Conservation (phyloP, 2,797 vertebrate species). For the Chromis chromis region DNA sequence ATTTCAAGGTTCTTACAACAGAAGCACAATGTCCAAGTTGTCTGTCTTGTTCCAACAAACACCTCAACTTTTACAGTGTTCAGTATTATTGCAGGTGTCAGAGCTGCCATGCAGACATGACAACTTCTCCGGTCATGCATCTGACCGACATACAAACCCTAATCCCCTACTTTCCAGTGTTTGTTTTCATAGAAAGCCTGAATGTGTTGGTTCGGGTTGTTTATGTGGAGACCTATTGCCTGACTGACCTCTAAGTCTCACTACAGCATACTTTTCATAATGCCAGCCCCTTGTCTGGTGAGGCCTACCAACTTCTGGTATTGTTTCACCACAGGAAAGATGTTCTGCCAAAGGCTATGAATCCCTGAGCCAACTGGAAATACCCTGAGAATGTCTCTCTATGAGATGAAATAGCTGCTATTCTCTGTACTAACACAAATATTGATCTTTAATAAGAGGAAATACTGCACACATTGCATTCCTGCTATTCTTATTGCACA, state of each 20-base stretch:
- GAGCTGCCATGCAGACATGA: constrained; percentile 53
- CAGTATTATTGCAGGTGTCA: constrained; percentile 69
- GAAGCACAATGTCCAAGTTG: constrained; percentile 17
- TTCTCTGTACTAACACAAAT: constrained; percentile 54
- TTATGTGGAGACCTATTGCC: constrained; percentile 50
- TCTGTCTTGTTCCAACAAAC: constrained; percentile 50
- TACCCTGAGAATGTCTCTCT: constrained; percentile 53
- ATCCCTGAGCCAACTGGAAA: constrained; percentile 58
- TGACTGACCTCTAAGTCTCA: constrained; percentile 50
- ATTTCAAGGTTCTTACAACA: neutral
- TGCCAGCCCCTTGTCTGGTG: constrained; percentile 49
- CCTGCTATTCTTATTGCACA: constrained; percentile 39
- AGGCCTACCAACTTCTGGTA: constrained; percentile 43
- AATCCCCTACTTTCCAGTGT: constrained; percentile 58
- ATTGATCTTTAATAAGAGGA: constrained; percentile 73
- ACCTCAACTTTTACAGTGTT: constrained; percentile 8
- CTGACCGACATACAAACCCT: constrained; percentile 52
- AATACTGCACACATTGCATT: constrained; percentile 53
- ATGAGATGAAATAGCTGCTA: constrained; percentile 16
- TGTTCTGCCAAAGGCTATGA: constrained; percentile 59
- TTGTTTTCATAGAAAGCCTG: constrained; percentile 63
- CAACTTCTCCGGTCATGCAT: constrained; percentile 40
- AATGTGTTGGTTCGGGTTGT: constrained; percentile 58
- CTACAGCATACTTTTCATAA: constrained; percentile 50
- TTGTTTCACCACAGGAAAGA: constrained; percentile 65